Conservation (phyloP, 1,140 invertebrate genomes). For the Tetramorium simillimum region DNA sequence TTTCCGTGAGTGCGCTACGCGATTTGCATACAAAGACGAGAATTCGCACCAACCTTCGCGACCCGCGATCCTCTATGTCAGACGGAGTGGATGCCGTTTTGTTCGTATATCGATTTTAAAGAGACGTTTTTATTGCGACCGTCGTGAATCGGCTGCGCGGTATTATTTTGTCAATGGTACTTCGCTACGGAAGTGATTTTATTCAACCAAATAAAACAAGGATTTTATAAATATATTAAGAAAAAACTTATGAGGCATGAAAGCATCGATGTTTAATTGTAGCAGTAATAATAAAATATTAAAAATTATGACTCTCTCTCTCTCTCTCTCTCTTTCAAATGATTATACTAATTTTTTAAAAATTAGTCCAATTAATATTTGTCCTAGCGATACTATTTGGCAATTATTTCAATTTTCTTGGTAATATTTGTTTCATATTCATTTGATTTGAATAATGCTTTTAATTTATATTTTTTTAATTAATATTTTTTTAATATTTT, state of each 20-base stretch:
- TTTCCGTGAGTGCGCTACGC: conserved; percentile 62
- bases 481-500: conserved; percentile 25
- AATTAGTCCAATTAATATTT: background rate
- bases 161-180: conserved; percentile 23
- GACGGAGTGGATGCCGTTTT: conserved; percentile 57
- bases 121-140: conserved; percentile 48
- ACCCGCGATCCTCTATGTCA: conserved; percentile 12
- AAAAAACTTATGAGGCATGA: background rate
- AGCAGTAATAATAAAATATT: background rate
- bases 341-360: background rate
- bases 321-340: background rate
- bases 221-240: conserved; percentile 12
- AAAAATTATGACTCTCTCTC: background rate
- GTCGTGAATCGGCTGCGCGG: conserved; percentile 11
- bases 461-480: background rate
- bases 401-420: background rate
- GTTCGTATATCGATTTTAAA: conserved; percentile 64
- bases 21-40: conserved; percentile 75
- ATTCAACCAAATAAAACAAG: background rate
- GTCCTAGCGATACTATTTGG: background rate
- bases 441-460: background rate
- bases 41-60: conserved; percentile 31
- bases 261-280: background rate
- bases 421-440: background rate
- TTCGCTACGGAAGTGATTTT: conserved; percentile 2